Evolutionary conservation across 92 coral and sea anemone genomes (phyloP).

Genomic region (Palythoa grandiflora): DNA sequence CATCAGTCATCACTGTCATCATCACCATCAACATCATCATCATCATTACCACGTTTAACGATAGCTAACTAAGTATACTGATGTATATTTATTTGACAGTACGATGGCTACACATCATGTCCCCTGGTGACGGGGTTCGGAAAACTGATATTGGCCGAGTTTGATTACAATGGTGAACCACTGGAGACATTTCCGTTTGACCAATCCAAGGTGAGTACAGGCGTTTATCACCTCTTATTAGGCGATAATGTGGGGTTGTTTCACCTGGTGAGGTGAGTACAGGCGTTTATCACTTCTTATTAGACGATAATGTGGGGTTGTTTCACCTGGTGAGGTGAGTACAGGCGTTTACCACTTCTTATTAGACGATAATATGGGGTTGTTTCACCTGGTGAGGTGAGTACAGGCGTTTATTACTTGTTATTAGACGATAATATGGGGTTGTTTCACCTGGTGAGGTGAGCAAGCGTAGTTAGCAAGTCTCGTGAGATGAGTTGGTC

Average conservation of each 20-base stretch:
- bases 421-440: too few species aligned
- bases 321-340: too few species aligned
- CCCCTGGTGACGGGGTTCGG: slow-evolving; percentile 94
- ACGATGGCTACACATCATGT: slow-evolving; percentile 99
- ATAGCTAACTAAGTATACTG: background rate
- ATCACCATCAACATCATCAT: too few species aligned
- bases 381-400: slow-evolving; percentile 48
- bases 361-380: too few species aligned
- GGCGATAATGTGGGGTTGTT: background rate
- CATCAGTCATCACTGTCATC: too few species aligned
- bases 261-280: slow-evolving; percentile 57
- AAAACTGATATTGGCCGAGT: slow-evolving; percentile 94
- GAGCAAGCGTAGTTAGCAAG: too few species aligned
- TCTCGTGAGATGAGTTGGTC: too few species aligned
- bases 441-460: too few species aligned
- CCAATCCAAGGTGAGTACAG: slow-evolving; percentile 83
- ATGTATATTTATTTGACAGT: slow-evolving; percentile 58
- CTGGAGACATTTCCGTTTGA: slow-evolving; percentile 96
- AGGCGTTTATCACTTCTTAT: too few species aligned
- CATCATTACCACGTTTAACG: background rate
- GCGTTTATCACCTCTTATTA: background rate
- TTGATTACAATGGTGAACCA: slow-evolving; percentile 96
- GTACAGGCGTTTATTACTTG: background rate
- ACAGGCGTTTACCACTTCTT: too few species aligned
- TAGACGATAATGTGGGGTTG: too few species aligned